Conservation (phyloP, 2,888 invertebrate species). For the Tromatobia lineatoria region DNA sequence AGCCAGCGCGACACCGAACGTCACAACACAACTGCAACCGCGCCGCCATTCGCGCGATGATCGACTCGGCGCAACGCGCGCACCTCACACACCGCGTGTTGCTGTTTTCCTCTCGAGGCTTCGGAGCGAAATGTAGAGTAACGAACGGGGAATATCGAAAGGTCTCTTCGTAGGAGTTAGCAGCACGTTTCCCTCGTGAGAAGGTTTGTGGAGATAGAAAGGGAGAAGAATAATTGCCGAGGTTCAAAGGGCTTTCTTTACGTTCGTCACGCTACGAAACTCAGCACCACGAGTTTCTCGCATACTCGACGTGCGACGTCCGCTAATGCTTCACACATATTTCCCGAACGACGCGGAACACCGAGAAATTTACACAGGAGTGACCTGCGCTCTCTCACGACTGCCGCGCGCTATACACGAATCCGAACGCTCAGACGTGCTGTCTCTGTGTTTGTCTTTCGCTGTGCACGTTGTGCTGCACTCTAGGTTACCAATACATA, state of each 20-base stretch:
- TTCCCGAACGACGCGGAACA: conserved; percentile 56
- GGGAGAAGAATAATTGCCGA: not conserved
- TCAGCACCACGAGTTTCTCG: conserved; percentile 38
- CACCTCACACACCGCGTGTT: conserved; percentile 55
- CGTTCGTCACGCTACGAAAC: conserved; percentile 5
- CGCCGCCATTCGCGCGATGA: conserved; percentile 76
- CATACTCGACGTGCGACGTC: not conserved
- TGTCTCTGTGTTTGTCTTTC: conserved; percentile 8
- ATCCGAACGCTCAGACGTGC: conserved; percentile 25
- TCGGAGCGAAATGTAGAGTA: not conserved
- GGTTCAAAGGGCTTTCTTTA: not conserved
- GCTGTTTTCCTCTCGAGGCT: conserved; percentile 9
- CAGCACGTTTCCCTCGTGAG: not conserved
- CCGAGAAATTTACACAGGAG: conserved; percentile 41
- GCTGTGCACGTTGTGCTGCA: not conserved
- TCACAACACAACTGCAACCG: conserved; percentile 76
- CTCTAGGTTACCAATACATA: not conserved
- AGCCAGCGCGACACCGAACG: conserved; percentile 76
- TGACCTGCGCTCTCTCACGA: conserved; percentile 57
- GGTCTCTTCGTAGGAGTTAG: not conserved
- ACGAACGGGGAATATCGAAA: not conserved
- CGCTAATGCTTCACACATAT: conserved; percentile 24
- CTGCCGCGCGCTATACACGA: conserved; percentile 34
- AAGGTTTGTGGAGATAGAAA: not conserved
- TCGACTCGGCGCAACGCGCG: conserved; percentile 53